Evolutionary conservation across 2,797 vertebrate species (phyloP).

Genomic region (Epinephelus malabaricus): DNA sequence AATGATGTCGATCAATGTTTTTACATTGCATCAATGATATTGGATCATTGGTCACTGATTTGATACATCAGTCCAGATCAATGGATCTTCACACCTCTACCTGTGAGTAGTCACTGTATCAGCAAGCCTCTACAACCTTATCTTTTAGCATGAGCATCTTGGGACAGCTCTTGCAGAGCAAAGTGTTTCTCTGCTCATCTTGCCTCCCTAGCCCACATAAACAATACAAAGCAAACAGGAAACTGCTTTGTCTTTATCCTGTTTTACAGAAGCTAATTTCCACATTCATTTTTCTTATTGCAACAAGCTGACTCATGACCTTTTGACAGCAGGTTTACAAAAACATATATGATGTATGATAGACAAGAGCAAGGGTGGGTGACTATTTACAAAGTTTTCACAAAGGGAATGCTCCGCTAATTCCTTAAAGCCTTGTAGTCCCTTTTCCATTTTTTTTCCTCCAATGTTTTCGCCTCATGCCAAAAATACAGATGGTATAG

Average conservation of each 20-base stretch:
- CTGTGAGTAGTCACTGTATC: background rate
- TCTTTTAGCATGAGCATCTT: background rate
- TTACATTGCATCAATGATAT: too few species aligned
- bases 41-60: too few species aligned
- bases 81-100: too few species aligned
- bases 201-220: background rate
- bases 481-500: background rate
- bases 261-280: background rate
- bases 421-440: background rate
- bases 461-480: background rate
- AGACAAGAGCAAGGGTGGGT: background rate
- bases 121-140: background rate
- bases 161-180: background rate
- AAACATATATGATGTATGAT: background rate
- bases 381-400: background rate
- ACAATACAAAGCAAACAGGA: background rate
- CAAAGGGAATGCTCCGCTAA: background rate
- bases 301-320: background rate
- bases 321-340: slow-evolving; percentile 4
- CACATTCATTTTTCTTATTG: background rate
- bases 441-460: background rate
- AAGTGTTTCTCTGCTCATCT: background rate
- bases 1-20: too few species aligned
- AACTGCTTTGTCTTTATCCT: background rate
- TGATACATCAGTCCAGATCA: too few species aligned